Base-by-base conservation (phyloP, 2,797 vertebrate genomes). In the Naso thynnoides region DNA sequence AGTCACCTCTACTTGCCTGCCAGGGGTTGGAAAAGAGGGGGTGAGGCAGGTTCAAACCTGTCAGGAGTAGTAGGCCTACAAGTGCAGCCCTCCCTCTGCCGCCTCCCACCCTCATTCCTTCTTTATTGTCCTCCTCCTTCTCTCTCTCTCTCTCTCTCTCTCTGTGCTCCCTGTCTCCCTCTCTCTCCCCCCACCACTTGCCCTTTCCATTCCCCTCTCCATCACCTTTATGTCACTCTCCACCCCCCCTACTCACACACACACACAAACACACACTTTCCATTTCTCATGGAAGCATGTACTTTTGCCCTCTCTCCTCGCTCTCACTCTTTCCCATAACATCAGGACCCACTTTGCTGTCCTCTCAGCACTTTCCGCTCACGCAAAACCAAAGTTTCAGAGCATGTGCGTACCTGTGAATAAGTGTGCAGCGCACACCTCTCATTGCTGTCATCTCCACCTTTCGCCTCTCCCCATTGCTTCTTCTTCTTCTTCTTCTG, bases 11-110 rank as follows among this genome's bases (percentile, higher is more conserved):
- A 62, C 76, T 79, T 65, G 70, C 54, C 71, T 65, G 70, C 54
- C 71, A 8, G 52, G 63, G 88, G 84, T 84, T 89, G 92, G 89
- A 89, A 92, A 90, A 90, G 82, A 79, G 87, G 91, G 88, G 86
- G 81, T 59, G 89, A 82, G 82, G 88, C 93, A 94, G 90, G 93
- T 93, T 92, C 72, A 61, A 91, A 90, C 93, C 91, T 93, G 93
- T 90, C 88, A 83, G 69, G 77, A 86, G 79, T 42, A 36, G 33
- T 2, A 74, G 66, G 73, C 66, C 69, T 68, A 23, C 79, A 79
- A n/a, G 78, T 57, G 47, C 71, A 33, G 52, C 78, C 85, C 81
- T 91, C 88, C 79, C 68, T 76, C 53, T 38, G 68, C 69, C 61
- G 13, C 81, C 86, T 89, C 84, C 81, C 82, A 70, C 80, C 54